Conservation (phyloP, 1,140 invertebrate species). For the Drosophila ironensis region DNA sequence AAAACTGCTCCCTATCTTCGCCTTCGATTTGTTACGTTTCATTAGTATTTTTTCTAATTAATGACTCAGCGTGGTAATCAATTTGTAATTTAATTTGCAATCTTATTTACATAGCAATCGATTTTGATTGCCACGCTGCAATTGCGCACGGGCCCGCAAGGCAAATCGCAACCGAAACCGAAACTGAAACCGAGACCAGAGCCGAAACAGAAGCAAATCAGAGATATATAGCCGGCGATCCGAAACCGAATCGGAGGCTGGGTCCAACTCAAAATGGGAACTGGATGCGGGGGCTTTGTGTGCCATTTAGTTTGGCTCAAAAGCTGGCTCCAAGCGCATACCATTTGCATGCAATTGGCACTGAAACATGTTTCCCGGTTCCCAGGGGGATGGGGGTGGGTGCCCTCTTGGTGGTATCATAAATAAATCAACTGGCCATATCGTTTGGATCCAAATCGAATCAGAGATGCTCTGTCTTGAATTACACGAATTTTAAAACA, state of each 20-base stretch:
- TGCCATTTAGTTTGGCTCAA: slow-evolving; percentile 38
- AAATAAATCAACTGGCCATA: slow-evolving; percentile 56
- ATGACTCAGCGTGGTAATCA: slow-evolving; percentile 79
- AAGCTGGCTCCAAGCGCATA: slow-evolving; percentile 50
- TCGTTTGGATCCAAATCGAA: neutral
- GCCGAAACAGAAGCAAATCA: slow-evolving; percentile 4
- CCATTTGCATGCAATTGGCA: slow-evolving; percentile 69
- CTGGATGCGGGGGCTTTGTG: slow-evolving; percentile 13
- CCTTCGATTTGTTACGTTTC: neutral
- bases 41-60: slow-evolving; percentile 55
- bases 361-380: slow-evolving; percentile 43
- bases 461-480: no score
- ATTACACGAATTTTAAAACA: no score
- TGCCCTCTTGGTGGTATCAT: slow-evolving; percentile 45
- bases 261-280: no score
- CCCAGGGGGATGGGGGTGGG: neutral
- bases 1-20: slow-evolving; percentile 18
- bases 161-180: slow-evolving; percentile 17
- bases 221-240: no score
- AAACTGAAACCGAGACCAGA: slow-evolving; percentile 20
- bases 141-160: slow-evolving; percentile 56
- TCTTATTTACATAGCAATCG: slow-evolving; percentile 78
- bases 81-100: slow-evolving; percentile 80
- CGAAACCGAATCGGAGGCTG: slow-evolving; percentile 8
- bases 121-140: slow-evolving; percentile 79